phyloP scores from a whole-genome alignment of 2,888 invertebrate species.

The Acleris cristana region DNA sequence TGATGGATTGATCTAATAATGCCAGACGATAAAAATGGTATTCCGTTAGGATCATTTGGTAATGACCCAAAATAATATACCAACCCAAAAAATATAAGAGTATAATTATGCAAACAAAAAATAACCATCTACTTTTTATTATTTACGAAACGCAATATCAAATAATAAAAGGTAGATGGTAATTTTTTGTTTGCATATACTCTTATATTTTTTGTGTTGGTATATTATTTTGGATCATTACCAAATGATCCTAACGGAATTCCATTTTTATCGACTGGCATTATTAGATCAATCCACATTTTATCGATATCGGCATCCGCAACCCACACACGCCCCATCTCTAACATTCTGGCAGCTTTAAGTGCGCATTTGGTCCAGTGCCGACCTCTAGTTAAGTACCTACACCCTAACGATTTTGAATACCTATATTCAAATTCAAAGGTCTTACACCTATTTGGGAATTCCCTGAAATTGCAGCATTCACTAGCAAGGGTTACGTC shows the following conservation, averaged over 20 bases:
- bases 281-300: not conserved
- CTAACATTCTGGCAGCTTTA: constrained; percentile 57
- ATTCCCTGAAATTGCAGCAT: not conserved
- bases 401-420: constrained; percentile 49
- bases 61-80: too few species aligned
- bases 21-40: too few species aligned
- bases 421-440: constrained; percentile 43
- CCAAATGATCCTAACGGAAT: too few species aligned
- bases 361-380: constrained; percentile 64
- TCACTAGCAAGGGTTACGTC: not conserved
- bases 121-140: not conserved
- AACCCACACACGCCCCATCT: constrained; percentile 36
- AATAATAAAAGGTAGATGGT: not conserved
- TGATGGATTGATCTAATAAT: too few species aligned
- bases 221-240: too few species aligned
- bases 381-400: constrained; percentile 52
- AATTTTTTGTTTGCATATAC: too few species aligned
- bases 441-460: not conserved
- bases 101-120: too few species aligned
- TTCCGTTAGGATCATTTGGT: too few species aligned
- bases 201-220: too few species aligned
- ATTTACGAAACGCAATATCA: not conserved
- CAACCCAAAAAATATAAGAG: too few species aligned
- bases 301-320: constrained; percentile 37
- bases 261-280: too few species aligned